Conservation (phyloP, 2,113 vertebrate species). For the human (Homo sapiens) region GRCh38 chr6:113112001-113112500, state of each 20-base stretch:
- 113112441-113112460: not conserved
- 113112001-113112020: not conserved
- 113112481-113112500: conserved; percentile 5
- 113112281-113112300: conserved; percentile 13
- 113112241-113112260: conserved; percentile 55
- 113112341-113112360: conserved; percentile 1
- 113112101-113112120: conserved; percentile 51
- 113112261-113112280: conserved; percentile 25
- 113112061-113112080: conserved; percentile 18
- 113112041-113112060: conserved; percentile 41
- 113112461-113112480: not conserved
- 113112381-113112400: not conserved
- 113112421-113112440: not conserved
- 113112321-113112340: not conserved
- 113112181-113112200: conserved; percentile 50
- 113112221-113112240: conserved; percentile 67
- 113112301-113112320: not conserved
- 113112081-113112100: conserved; percentile 50
- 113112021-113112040: conserved; percentile 32
- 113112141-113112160: conserved; percentile 69
- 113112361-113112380: not conserved
- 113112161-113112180: conserved; percentile 57
- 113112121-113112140: conserved; percentile 68
- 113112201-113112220: conserved; percentile 58
- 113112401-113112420: not conserved